A percentile compares a stretch with the other conserved stretches of the same genome.
Evolutionary conservation across 2,888 invertebrate species (phyloP).

Genomic region (Nycteola revayana): DNA sequence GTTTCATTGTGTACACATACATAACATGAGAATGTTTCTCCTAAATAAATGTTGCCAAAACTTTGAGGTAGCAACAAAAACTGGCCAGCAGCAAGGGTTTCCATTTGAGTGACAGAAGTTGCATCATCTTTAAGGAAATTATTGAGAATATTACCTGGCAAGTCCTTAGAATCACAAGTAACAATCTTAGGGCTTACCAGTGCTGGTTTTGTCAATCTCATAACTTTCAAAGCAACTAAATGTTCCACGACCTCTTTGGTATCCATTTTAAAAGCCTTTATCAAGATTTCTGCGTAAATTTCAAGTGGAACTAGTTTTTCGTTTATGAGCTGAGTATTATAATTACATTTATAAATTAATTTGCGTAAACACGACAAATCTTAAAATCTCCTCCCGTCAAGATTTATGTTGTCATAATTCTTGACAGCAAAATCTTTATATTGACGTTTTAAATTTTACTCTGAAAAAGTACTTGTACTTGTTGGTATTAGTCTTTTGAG

Average conservation of each 20-base stretch:
- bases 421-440: too few relatives aligned
- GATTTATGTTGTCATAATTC: too few relatives aligned
- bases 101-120: conserved; percentile 90
- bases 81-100: conserved; percentile 92
- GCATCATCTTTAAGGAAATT: conserved; percentile 91
- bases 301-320: too few relatives aligned
- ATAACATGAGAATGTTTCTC: conserved; percentile 99
- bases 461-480: too few relatives aligned
- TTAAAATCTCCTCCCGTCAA: too few relatives aligned
- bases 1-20: conserved; percentile 98
- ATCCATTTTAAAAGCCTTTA: too few relatives aligned
- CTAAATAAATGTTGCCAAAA: conserved; percentile 98
- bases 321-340: too few relatives aligned
- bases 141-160: conserved; percentile 91
- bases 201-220: conserved; percentile 96
- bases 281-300: too few relatives aligned
- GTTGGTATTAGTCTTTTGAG: too few relatives aligned
- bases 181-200: conserved; percentile 91
- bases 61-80: conserved; percentile 97
- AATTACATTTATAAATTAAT: too few relatives aligned
- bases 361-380: too few relatives aligned
- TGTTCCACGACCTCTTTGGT: conserved; percentile 83
- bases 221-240: conserved; percentile 88
- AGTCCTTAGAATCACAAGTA: conserved; percentile 92
- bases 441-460: too few relatives aligned